Percentiles rank a stretch among this genome's conserved stretches.
Evolutionary conservation across 2,113 vertebrate species (phyloP).

Genomic region (Rhizomys pruinosus): DNA sequence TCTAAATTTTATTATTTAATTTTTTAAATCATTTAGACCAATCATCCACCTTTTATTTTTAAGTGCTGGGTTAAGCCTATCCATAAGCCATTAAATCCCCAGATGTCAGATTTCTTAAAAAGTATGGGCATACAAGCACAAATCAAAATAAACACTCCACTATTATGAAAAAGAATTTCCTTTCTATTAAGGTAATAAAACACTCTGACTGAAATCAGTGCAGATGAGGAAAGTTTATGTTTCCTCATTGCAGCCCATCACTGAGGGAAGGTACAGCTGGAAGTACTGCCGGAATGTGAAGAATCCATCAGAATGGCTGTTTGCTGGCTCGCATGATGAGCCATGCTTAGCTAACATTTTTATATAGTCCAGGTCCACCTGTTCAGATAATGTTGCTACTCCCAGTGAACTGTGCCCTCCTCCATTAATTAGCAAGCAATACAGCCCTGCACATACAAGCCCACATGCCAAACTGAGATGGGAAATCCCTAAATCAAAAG

Average conservation of each 20-base stretch:
- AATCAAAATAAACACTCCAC: neutral
- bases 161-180: neutral
- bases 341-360: neutral
- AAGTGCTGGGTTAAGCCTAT: neutral
- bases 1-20: no score
- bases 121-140: neutral
- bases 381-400: no score
- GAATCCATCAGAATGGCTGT: neutral
- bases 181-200: neutral
- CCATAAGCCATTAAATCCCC: neutral
- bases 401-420: no score
- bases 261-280: neutral
- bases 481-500: no score
- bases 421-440: no score
- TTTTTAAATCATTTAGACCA: neutral
- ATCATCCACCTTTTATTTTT: neutral
- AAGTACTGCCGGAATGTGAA: neutral
- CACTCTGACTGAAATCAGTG: neutral
- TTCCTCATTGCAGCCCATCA: neutral
- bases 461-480: no score
- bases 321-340: neutral
- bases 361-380: no score
- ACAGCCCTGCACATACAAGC: no score
- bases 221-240: neutral
- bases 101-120: neutral